Percentiles rank a stretch among this genome's conserved stretches.
Conservation (phyloP, 92 coral and sea anemone genomes). For the Zoanthus sociatus region DNA sequence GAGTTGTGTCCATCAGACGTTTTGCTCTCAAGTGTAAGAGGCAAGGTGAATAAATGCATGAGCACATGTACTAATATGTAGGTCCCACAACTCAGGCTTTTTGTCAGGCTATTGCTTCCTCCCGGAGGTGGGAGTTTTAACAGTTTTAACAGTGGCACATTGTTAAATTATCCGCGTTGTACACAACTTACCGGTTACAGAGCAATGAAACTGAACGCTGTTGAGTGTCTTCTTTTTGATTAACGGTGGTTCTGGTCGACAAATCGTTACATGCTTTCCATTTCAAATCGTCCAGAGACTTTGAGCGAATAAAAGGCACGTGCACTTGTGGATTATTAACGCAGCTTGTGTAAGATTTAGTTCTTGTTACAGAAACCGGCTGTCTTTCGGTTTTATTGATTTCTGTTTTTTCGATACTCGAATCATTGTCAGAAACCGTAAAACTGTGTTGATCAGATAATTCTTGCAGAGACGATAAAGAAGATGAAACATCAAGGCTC, state of each 20-base stretch:
- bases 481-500: background rate
- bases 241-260: background rate
- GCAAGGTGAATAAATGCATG: too few relatives aligned
- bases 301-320: background rate
- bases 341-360: constrained; percentile 11
- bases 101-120: too few relatives aligned
- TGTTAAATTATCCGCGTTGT: too few relatives aligned
- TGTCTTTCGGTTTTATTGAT: background rate
- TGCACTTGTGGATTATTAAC: background rate
- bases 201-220: background rate
- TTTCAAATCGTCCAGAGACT: constrained; percentile 22
- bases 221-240: background rate
- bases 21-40: too few relatives aligned
- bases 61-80: too few relatives aligned
- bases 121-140: too few relatives aligned
- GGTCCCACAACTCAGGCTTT: too few relatives aligned
- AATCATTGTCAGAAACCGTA: background rate
- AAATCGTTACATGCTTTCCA: background rate
- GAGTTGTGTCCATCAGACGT: too few relatives aligned
- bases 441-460: background rate
- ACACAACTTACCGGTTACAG: background rate
- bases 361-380: background rate
- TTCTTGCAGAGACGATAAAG: background rate
- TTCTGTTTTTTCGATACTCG: background rate
- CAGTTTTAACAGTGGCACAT: too few relatives aligned